Conservation (phyloP, 2,888 invertebrate genomes). For the Dilophus febrilis region DNA sequence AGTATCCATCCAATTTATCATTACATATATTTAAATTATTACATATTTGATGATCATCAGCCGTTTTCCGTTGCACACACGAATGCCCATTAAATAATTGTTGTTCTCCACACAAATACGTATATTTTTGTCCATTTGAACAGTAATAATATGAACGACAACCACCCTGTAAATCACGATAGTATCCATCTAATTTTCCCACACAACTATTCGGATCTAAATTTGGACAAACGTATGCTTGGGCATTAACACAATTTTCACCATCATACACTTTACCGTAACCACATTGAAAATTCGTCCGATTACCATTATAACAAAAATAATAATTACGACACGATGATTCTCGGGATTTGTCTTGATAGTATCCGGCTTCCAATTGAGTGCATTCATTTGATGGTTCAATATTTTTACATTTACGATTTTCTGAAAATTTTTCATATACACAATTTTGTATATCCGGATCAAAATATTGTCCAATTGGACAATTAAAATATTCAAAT, state of each 20-base stretch:
- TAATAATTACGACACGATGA: conserved; percentile 36
- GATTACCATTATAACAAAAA: conserved; percentile 36
- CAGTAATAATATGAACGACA: conserved; percentile 44
- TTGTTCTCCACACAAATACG: conserved; percentile 37
- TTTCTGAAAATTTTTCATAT: conserved; percentile 15
- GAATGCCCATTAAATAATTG: conserved; percentile 34
- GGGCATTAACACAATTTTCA: conserved; percentile 34
- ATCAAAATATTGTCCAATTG: conserved; percentile 21
- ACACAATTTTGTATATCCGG: conserved; percentile 16
- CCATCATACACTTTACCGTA: conserved; percentile 37
- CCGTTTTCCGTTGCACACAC: conserved; percentile 25
- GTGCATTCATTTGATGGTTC: conserved; percentile 16
- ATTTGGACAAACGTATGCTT: conserved; percentile 32
- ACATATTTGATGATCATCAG: conserved; percentile 13
- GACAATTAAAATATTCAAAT: conserved; percentile 17
- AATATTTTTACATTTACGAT: conserved; percentile 14
- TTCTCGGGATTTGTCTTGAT: conserved; percentile 30
- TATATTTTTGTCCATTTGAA: conserved; percentile 36
- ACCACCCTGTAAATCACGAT: conserved; percentile 31
- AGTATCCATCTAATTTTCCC: conserved; percentile 36
- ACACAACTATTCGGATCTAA: conserved; percentile 35
- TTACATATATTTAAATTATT: conserved; percentile 26
- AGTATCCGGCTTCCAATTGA: conserved; percentile 20
- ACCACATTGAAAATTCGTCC: conserved; percentile 35
- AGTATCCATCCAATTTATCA: conserved; percentile 37